Conservation (phyloP, 2,888 invertebrate species). For the Blomia tropicalis region DNA sequence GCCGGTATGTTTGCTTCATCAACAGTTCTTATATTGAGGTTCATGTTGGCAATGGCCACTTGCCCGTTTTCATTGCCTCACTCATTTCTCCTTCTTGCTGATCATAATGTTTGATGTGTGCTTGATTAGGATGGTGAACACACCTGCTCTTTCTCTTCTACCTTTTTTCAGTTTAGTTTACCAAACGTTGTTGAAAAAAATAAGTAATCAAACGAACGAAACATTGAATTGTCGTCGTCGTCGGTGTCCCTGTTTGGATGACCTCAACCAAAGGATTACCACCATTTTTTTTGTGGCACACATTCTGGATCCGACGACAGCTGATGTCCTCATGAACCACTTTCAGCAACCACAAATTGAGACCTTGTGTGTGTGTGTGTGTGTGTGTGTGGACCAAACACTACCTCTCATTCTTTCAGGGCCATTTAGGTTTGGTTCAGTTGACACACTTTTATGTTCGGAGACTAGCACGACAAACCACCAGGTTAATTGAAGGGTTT, state of each 20-base stretch:
- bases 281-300: background rate
- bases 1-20: too few species aligned
- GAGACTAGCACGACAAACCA: too few species aligned
- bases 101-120: too few species aligned
- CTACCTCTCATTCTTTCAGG: background rate
- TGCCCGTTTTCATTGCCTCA: background rate
- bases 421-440: constrained; percentile 14
- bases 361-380: too few species aligned
- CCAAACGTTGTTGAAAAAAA: too few species aligned
- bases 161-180: background rate
- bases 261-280: constrained; percentile 14
- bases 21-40: too few species aligned
- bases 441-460: constrained; percentile 15
- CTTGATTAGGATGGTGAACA: background rate
- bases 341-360: background rate
- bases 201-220: too few species aligned
- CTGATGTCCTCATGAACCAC: constrained; percentile 2
- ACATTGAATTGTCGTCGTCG: too few species aligned
- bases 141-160: background rate
- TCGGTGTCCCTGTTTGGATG: too few species aligned
- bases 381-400: too few species aligned
- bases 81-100: too few species aligned
- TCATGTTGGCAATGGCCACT: background rate
- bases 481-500: constrained; percentile 8
- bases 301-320: background rate